These are phyloP conservation scores for Hypanus sabinus DNA, from an alignment of 2,113 vertebrate species.

Conservation along the genomic window DNA sequence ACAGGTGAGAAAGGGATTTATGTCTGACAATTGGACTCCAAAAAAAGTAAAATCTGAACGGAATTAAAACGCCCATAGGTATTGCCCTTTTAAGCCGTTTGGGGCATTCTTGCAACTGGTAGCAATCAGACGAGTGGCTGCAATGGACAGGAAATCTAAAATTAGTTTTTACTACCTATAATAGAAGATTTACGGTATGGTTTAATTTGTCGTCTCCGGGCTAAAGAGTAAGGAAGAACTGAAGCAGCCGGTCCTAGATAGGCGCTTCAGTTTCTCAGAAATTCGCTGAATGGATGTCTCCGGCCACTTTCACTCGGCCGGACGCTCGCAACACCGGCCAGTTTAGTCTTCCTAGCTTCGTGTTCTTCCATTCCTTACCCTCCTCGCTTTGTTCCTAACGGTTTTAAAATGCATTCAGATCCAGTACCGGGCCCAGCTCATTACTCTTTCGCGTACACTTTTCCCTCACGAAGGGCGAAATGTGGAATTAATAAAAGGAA, in stretches of 20 bases:
- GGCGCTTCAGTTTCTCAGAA: not conserved
- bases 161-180: constrained; percentile 74
- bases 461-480: not conserved
- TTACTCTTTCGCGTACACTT: not conserved
- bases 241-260: constrained; percentile 48
- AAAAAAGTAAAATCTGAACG: constrained; percentile 5
- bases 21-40: not conserved
- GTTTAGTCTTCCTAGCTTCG: not conserved
- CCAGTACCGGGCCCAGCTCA: not conserved
- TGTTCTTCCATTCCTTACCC: not conserved
- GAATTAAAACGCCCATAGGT: constrained; percentile 12
- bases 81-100: constrained; percentile 44
- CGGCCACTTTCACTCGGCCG: not conserved
- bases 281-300: not conserved
- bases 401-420: not conserved
- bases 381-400: not conserved
- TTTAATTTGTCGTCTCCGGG: constrained; percentile 69
- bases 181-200: constrained; percentile 68
- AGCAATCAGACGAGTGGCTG: constrained; percentile 61
- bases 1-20: not conserved
- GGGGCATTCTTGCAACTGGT: constrained; percentile 52
- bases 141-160: constrained; percentile 69
- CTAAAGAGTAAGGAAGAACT: constrained; percentile 53
- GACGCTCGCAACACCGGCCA: not conserved
- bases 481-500: constrained; percentile 14